Evolutionary conservation across 1,140 invertebrate species (phyloP), one percentile per base, ranked within the genome.

Genomic region (Brachionus angularis): DNA sequence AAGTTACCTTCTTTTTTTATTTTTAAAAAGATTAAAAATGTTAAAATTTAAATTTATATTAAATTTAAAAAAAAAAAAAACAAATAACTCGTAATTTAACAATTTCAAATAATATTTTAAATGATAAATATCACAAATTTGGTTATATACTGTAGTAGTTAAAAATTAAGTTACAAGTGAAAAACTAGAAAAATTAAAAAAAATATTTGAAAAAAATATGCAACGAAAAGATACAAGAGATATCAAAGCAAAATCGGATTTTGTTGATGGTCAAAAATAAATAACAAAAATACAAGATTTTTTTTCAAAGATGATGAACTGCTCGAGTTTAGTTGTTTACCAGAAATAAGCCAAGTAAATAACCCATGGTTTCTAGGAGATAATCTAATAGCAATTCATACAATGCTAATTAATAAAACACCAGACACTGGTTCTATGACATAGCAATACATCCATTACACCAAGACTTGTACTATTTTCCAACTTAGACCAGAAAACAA

Each of bases 371-470:
- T 95, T 75, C 87, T 87, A 52, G 91, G 91, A 12, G 85, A 87
- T 0, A 88, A 91, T 77, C 85, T 93, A 8, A 86, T 87, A 73
- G 88, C 88, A 1, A 84, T 91, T 77, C 89, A 94, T 79, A 89
- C 87, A 25, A 94, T 94, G 91, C 80, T 94, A 3, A 93, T 95
- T 71, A 92, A 92, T 75, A 94, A 95, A 78, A 91, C 91, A 5
- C 91, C 91, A 3, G 90, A 92, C 79, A 80, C 85, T 34, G 82
- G 83, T 21, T 77, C 77, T 42, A 81, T 84, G 58, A 85, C 85
- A 5, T 89, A n/a, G n/a, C 88, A 14, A 79, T 85, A 27, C 89
- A 91, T 79, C 89, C 89, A 0, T 82, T 90, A 42, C 89, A 91
- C 80, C 87, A 91, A 85, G 90, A 92, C 77, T 79, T 92, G n/a